Evolutionary conservation across 2,888 invertebrate genomes (phyloP).

Genomic region (Dicycla oo): DNA sequence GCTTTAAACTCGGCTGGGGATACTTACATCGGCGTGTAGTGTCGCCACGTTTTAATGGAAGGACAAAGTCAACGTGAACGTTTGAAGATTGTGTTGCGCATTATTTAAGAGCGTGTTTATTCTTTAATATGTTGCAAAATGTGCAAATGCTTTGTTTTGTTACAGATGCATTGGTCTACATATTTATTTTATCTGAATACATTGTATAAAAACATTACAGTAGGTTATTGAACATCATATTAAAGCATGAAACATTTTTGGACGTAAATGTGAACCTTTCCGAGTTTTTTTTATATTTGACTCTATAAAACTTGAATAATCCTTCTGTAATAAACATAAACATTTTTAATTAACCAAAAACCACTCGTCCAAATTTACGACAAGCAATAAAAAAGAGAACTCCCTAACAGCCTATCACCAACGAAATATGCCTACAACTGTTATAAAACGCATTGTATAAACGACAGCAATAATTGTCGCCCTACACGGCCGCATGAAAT

Average conservation of each 20-base stretch:
- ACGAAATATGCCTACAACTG: conserved; percentile 62
- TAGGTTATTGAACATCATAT: neutral
- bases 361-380: conserved; percentile 49
- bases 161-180: too few species aligned
- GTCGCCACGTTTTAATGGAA: conserved; percentile 52
- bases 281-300: conserved; percentile 2
- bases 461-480: conserved; percentile 75
- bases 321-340: conserved; percentile 47
- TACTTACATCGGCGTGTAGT: conserved; percentile 76
- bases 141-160: neutral
- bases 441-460: conserved; percentile 67
- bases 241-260: neutral
- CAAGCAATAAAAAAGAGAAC: conserved; percentile 51
- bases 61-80: conserved; percentile 32
- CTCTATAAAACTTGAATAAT: conserved; percentile 26
- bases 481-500: conserved; percentile 81
- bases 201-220: neutral
- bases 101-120: neutral
- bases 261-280: neutral
- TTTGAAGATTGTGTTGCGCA: conserved; percentile 8
- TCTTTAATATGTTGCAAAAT: too few species aligned
- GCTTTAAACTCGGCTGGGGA: conserved; percentile 87
- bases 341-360: conserved; percentile 56
- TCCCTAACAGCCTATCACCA: conserved; percentile 54
- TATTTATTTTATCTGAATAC: neutral